Conservation (phyloP, 2,888 invertebrate species). For the Hedya salicella region DNA sequence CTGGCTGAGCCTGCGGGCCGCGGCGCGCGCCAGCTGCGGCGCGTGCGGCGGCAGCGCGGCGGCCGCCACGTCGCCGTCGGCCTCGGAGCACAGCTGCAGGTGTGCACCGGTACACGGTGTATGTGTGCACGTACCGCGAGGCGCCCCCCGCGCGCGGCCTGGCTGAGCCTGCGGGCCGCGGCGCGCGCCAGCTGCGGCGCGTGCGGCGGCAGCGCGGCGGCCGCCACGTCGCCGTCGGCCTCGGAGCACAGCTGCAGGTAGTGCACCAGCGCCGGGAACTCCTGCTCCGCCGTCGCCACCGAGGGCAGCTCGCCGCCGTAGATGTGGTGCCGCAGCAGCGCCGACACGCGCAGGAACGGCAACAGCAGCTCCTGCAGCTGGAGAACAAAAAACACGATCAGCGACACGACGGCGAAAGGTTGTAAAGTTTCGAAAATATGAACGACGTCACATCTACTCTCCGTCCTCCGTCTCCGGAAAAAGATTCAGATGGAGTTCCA, state of each 20-base stretch:
- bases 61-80: slow-evolving; percentile 13
- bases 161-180: slow-evolving; percentile 60
- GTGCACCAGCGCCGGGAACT: slow-evolving; percentile 91
- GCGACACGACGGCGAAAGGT: too few relatives aligned
- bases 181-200: slow-evolving; percentile 46
- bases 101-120: too few relatives aligned
- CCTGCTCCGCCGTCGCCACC: slow-evolving; percentile 86
- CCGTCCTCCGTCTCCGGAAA: too few relatives aligned
- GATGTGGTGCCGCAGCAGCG: slow-evolving; percentile 92
- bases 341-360: slow-evolving; percentile 93
- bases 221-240: slow-evolving; percentile 12
- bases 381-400: neutral
- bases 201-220: slow-evolving; percentile 48
- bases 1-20: slow-evolving; percentile 59
- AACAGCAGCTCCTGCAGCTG: slow-evolving; percentile 92
- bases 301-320: slow-evolving; percentile 91
- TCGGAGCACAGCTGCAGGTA: slow-evolving; percentile 87
- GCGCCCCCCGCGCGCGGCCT: slow-evolving; percentile 66
- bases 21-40: slow-evolving; percentile 49
- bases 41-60: slow-evolving; percentile 49
- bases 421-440: too few relatives aligned
- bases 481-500: too few relatives aligned
- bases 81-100: too few relatives aligned
- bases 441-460: too few relatives aligned
- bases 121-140: slow-evolving; percentile 68